Evolutionary conservation across 1,140 invertebrate species (phyloP), one percentile per base, ranked within the genome.

Genomic region (Hypothenemus hampei): DNA sequence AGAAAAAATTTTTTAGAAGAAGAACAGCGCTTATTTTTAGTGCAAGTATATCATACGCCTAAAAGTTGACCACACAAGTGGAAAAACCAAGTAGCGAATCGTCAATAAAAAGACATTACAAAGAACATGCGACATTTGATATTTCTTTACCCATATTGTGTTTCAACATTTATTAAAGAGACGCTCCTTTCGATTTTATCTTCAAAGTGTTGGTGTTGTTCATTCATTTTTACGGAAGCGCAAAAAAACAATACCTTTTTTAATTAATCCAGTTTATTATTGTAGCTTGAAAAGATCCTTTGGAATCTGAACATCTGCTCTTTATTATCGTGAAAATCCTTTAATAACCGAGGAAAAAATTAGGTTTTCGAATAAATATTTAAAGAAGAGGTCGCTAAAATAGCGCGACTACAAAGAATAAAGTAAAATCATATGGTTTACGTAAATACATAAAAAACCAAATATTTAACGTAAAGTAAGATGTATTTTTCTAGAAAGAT

Each of bases 331-430:
- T 18, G 35, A 33, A 47, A 47, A 47, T 47, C 45, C 31, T 47
- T 35, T 47, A 47, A 47, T 33, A 33, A 18, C 19, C 45, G 19
- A 35, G 35, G 35, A 20, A 7, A 19, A 21, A 21, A 10, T 47
- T 35, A 47, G n/a, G n/a, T n/a, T n/a, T n/a, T n/a, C n/a, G n/a
- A 33, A 20, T 35, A 47, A 47, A 47, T 47, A 47, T 47, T 47
- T 47, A 47, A 16, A 35, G 20, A 44, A 47, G 4, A 24, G 21
- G 26, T 18, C 20, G 45, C 45, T 47, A 47, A 47, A 47, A 47
- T 47, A 47, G 29, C 45, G 35, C 26, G n/a, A 47, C 26, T 24
- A 47, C 45, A 47, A 47, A 47, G 45, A 21, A 15, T 35, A n/a
- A n/a, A n/a, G n/a, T 33, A 47, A 47, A 47, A 35, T 47, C 45